Evolutionary conservation across 2,113 vertebrate genomes (phyloP).

Genomic region (Anhinga rufa): DNA sequence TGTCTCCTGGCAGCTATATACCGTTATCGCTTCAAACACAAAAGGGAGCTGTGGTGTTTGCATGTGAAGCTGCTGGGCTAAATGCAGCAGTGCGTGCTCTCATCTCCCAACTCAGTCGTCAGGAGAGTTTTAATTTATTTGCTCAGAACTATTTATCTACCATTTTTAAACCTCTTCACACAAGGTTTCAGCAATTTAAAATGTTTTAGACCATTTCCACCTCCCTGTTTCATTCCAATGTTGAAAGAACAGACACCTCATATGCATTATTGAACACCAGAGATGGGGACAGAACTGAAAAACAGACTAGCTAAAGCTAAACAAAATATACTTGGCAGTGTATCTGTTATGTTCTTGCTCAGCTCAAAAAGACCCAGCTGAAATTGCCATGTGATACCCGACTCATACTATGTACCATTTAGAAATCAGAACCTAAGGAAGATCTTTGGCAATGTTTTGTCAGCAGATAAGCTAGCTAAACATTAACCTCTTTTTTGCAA

Average conservation of each 20-base stretch:
- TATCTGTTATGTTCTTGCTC: neutral
- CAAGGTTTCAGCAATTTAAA: neutral
- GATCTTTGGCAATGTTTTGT: slow-evolving; percentile 59
- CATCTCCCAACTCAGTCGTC: neutral
- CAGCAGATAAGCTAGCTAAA: slow-evolving; percentile 53
- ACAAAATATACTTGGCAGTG: neutral
- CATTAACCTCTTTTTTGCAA: slow-evolving; percentile 58
- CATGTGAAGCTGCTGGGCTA: neutral
- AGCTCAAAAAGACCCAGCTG: neutral
- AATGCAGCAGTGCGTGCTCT: neutral
- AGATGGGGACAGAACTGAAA: neutral
- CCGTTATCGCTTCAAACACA: neutral
- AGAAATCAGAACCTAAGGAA: slow-evolving; percentile 33
- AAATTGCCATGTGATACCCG: neutral
- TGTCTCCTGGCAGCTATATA: neutral
- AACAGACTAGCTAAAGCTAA: neutral
- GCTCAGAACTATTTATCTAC: neutral
- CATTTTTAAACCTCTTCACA: neutral
- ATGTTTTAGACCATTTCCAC: neutral
- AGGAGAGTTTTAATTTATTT: neutral
- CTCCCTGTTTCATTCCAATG: rapidly evolving
- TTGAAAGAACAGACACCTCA: neutral
- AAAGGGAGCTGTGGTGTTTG: neutral
- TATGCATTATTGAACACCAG: neutral
- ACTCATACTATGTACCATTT: neutral